These are phyloP conservation scores for Pseudocheirus occidentalis DNA, from an alignment of 2,797 vertebrate genomes.

Conservation along the genomic window DNA sequence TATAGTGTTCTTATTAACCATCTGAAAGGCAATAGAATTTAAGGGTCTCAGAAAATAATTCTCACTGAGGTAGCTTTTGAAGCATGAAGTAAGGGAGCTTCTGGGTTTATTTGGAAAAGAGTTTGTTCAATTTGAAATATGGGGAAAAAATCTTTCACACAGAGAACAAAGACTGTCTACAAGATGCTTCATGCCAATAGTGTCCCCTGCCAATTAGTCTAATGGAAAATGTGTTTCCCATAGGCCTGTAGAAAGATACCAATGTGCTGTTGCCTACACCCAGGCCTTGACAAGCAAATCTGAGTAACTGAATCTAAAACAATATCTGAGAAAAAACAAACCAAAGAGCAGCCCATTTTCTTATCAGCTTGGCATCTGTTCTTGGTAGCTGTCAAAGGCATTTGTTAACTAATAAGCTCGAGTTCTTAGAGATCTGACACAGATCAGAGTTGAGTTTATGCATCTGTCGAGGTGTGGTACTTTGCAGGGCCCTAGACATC, in stretches of 20 bases:
- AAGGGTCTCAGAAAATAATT: not conserved
- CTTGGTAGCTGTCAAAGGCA: not conserved
- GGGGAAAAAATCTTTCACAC: not conserved
- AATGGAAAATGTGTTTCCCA: conserved; percentile 47
- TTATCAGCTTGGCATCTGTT: not conserved
- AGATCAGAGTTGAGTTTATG: not conserved
- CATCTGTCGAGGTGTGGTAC: conserved; percentile 17
- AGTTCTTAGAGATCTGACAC: not conserved
- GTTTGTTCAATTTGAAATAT: not conserved
- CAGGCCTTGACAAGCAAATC: not conserved
- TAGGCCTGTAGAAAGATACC: not conserved
- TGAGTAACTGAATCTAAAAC: not conserved
- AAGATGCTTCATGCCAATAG: conserved; percentile 26
- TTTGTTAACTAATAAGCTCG: not conserved
- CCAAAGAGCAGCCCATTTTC: not conserved
- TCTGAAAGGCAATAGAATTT: not conserved
- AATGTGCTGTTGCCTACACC: conserved; percentile 10
- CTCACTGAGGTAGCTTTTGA: not conserved
- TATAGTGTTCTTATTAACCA: not conserved
- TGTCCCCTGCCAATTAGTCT: conserved; percentile 54
- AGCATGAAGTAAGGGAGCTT: not conserved
- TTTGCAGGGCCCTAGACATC: not conserved
- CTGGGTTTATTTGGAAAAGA: not conserved
- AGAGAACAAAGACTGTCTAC: conserved; percentile 36
- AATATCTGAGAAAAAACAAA: conserved; percentile 30